Evolutionary conservation across 2,797 vertebrate genomes (phyloP).

Genomic region (Acanthopagrus latus): DNA sequence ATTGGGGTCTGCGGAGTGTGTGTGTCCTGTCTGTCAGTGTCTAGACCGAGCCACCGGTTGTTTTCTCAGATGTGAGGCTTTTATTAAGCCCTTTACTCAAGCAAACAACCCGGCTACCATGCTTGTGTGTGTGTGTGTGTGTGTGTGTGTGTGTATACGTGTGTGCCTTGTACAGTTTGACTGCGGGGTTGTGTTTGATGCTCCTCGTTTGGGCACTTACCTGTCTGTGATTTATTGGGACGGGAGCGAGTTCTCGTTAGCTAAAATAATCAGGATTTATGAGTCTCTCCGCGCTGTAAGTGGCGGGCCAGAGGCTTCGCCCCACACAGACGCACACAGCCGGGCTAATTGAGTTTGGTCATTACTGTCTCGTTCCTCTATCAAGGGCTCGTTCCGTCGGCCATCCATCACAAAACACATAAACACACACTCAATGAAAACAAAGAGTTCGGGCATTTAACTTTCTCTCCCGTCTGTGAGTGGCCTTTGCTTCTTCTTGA

Average conservation of each 20-base stretch:
- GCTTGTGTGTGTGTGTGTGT: background rate
- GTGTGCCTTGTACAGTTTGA: conserved; percentile 1
- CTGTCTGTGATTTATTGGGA: conserved; percentile 75
- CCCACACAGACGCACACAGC: conserved; percentile 47
- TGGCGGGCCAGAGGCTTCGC: conserved; percentile 57
- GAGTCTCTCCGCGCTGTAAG: conserved; percentile 64
- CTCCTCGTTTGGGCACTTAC: conserved; percentile 36
- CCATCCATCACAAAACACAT: conserved; percentile 63
- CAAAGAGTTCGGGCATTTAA: conserved; percentile 30
- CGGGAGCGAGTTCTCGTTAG: conserved; percentile 66
- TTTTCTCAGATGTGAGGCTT: conserved; percentile 75
- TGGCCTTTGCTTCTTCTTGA: conserved; percentile 4
- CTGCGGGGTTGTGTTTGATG: conserved; percentile 28
- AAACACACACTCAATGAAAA: conserved; percentile 24
- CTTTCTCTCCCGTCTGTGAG: conserved; percentile 15
- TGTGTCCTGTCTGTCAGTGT: conserved; percentile 69
- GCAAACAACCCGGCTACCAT: conserved; percentile 54
- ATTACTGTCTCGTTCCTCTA: conserved; percentile 74
- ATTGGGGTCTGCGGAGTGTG: conserved; percentile 60
- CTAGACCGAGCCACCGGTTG: conserved; percentile 59
- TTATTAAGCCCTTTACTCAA: conserved; percentile 64
- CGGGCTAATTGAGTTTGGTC: conserved; percentile 77
- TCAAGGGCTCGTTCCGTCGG: conserved; percentile 61
- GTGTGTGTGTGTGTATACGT: background rate
- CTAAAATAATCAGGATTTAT: conserved; percentile 82